Base-by-base conservation (phyloP, 2,888 invertebrate species). In the Achlya flavicornis region DNA sequence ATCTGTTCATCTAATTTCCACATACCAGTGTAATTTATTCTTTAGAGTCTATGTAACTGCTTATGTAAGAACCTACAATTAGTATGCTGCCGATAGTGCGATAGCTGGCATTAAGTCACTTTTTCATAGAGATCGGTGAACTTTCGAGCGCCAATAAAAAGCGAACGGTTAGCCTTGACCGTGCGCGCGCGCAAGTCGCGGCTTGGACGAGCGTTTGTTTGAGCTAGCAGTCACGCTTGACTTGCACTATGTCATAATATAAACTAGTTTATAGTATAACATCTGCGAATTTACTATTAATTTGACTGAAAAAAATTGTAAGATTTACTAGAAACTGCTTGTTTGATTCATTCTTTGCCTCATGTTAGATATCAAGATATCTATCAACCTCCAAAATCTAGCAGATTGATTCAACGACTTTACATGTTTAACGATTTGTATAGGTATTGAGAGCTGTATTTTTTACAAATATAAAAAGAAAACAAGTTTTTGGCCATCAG, bases 121-220 rank as follows among this genome's bases (percentile, higher is more conserved):
- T 70, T 71, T 74, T 63, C 64, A 72, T 76, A 74, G 83, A 83
- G 90, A 86, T 79, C 91, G 88, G 80, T 92, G 90, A 91, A 92
- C 90, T 90, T 89, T 86, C 81, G n/a, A 53, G n/a, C 19, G 87
- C 87, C 81, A 70, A 82, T 87, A 89, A 90, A 89, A 89, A 86
- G 84, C 89, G 86, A 82, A 84, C 86, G 85, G 82, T 74, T 88
- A 90, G 89, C 92, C 92, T 92, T 92, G 92, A 92, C 92, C 92
- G 90, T 85, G 90, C 78, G 16, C 53, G 69, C 75, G 63, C 66
- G 64, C 73, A 70, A 66, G 63, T 16, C 64, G 43, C 48, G 48
- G 61, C 62, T 12, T 62, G 26, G 59, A 19, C 33, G 48, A 26
- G 61, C 46, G 35, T 57, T 3, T 63, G 62, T 41, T 65, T 61